Evolutionary conservation across 2,113 vertebrate genomes (phyloP).

Genomic region (Clinocottus analis): DNA sequence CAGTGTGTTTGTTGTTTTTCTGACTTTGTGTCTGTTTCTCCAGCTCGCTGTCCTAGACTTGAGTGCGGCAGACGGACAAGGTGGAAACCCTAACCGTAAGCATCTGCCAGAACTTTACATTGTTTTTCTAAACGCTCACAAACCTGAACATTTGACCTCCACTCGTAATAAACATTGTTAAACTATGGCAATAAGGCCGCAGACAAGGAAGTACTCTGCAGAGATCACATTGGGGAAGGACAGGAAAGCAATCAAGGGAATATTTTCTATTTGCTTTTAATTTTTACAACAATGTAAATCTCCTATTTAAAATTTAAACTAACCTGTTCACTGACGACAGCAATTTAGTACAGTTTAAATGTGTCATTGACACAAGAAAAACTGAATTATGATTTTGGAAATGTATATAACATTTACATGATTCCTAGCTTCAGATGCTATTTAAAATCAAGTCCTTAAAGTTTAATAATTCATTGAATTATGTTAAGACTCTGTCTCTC

Average conservation of each 20-base stretch:
- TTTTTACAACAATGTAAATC: not conserved
- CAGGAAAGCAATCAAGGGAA: not conserved
- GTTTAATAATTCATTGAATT: not conserved
- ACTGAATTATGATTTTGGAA: not conserved
- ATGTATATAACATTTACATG: not conserved
- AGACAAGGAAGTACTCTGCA: not conserved
- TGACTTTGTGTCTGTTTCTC: constrained; percentile 1
- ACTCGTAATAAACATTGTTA: not conserved
- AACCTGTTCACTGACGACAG: not conserved
- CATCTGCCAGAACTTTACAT: constrained; percentile 10
- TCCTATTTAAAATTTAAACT: not conserved
- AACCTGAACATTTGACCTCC: not conserved
- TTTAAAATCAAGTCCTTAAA: constrained; percentile 13
- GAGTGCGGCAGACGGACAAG: constrained; percentile 90
- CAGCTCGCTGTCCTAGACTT: constrained; percentile 99
- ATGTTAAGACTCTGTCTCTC: constrained; percentile 39
- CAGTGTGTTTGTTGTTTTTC: not conserved
- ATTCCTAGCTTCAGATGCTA: not conserved
- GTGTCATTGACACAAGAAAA: not conserved
- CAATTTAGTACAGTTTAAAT: not conserved
- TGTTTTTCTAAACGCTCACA: not conserved
- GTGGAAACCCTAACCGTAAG: constrained; percentile 94
- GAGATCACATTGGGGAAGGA: not conserved
- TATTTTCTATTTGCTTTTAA: not conserved
- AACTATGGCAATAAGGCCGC: not conserved